Evolutionary conservation across 2,797 vertebrate species (phyloP), one percentile per base, ranked within the genome.

Genomic region (Lithobates sylvaticus): DNA sequence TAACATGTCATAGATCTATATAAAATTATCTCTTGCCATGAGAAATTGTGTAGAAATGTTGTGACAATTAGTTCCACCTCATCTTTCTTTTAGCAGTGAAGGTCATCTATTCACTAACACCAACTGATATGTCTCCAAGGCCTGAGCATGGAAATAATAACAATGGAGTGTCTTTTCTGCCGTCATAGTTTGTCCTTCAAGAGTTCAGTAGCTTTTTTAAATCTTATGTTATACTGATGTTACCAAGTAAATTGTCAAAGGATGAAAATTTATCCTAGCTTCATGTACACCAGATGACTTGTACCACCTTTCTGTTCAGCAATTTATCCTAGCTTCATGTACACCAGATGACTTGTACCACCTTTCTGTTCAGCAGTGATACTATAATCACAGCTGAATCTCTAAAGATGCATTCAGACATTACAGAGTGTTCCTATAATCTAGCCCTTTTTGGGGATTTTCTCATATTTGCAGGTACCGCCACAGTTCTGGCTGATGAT

Each of bases 1-100:
- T 69, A 73, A 36, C 36, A 65, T 64, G n/a, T 44, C 75, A 64
- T 34, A 34, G 9, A 78, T 44, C 67, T 61, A 21, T 77, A 77
- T 84, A 77, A 73, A 69, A 67, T 77, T 0, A 71, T 70, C 29
- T 50, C 29, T 54, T 68, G 71, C 68, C 13, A 36, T 78, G 83
- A 78, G 74, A 64, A 39, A 70, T 70, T 61, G 15, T 58, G n/a
- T 50, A 84, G 54, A 34, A 84, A 77, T 76, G 61, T 26, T 65
- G 42, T 77, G 42, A 58, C 69, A 47, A 74, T 83, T 65, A 27
- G 26, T 82, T 44, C 36, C 78, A 70, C 73, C 72, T 44, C 12
- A 76, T 82, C 44, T 44, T 47, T 83, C 34, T 75, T 29, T 72
- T 2, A 39, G 64, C 13, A 72, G 16, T 34, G 27, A 39, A 73